Evolutionary conservation across 2,888 invertebrate genomes (phyloP).

Genomic region (Margaritifera margaritifera): DNA sequence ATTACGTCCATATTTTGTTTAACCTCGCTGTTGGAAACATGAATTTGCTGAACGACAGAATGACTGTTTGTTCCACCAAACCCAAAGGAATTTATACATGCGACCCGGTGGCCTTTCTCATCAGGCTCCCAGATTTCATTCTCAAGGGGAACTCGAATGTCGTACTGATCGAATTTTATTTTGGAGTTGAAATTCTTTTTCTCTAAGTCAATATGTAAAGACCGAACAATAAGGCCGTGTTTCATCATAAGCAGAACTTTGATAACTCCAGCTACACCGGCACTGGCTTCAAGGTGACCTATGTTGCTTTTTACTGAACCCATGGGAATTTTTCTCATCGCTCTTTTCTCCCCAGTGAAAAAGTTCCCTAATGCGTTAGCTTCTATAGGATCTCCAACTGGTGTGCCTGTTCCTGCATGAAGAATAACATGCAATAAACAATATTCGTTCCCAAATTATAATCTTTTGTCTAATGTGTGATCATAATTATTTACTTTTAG

Average conservation of each 20-base stretch:
- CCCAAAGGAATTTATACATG: slow-evolving; percentile 48
- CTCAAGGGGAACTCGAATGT: slow-evolving; percentile 23
- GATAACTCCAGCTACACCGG: slow-evolving; percentile 50
- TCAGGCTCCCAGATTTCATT: slow-evolving; percentile 19
- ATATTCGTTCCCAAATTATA: no score
- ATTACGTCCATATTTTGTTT: neutral
- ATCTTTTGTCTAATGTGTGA: no score
- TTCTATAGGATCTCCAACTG: slow-evolving; percentile 55
- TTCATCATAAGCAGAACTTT: slow-evolving; percentile 54
- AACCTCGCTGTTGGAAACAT: neutral
- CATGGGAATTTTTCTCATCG: slow-evolving; percentile 17
- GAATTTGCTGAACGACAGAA: slow-evolving; percentile 27
- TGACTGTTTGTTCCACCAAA: slow-evolving; percentile 55
- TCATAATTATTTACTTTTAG: no score
- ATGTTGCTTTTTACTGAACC: slow-evolving; percentile 54
- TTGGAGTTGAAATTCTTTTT: slow-evolving; percentile 27
- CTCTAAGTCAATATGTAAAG: slow-evolving; percentile 31
- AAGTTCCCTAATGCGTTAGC: slow-evolving; percentile 38
- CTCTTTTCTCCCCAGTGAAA: slow-evolving; percentile 14
- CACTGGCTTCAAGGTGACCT: slow-evolving; percentile 46
- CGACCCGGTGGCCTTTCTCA: slow-evolving; percentile 13
- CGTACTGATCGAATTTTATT: slow-evolving; percentile 29
- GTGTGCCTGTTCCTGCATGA: slow-evolving; percentile 51
- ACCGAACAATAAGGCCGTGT: slow-evolving; percentile 41
- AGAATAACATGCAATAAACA: neutral